Percentiles rank a stretch among this genome's conserved stretches.
phyloP scores from a whole-genome alignment of 2,888 invertebrate species.

The Parnassius smintheus region DNA sequence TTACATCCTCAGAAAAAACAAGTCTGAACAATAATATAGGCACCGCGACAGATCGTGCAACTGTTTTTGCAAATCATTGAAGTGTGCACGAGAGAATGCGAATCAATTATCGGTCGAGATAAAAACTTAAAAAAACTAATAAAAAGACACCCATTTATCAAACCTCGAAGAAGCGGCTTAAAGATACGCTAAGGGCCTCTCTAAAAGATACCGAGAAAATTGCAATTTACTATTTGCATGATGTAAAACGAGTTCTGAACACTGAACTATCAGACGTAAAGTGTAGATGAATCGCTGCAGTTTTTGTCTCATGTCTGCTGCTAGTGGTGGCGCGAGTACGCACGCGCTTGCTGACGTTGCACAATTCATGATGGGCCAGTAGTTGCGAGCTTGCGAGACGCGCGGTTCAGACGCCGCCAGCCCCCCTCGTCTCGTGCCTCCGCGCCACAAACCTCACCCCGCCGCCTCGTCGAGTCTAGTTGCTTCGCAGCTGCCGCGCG shows the following conservation, averaged over 20 bases:
- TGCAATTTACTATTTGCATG: slow-evolving; percentile 33
- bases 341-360: slow-evolving; percentile 73
- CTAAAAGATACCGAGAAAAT: slow-evolving; percentile 29
- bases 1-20: slow-evolving; percentile 21
- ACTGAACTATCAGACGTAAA: slow-evolving; percentile 42
- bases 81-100: slow-evolving; percentile 33
- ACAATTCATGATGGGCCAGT: slow-evolving; percentile 63
- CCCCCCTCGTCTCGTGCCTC: slow-evolving; percentile 54
- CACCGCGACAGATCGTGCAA: slow-evolving; percentile 11
- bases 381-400: slow-evolving; percentile 39
- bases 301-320: slow-evolving; percentile 41
- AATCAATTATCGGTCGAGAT: slow-evolving; percentile 35
- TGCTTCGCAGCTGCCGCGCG: slow-evolving; percentile 78
- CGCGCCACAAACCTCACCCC: slow-evolving; percentile 38
- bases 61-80: slow-evolving; percentile 39
- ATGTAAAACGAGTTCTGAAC: slow-evolving; percentile 36
- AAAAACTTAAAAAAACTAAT: slow-evolving; percentile 22
- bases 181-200: slow-evolving; percentile 30
- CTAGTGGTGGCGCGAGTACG: slow-evolving; percentile 46
- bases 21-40: slow-evolving; percentile 13
- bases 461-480: slow-evolving; percentile 46
- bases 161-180: slow-evolving; percentile 11
- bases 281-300: slow-evolving; percentile 37
- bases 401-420: slow-evolving; percentile 55
- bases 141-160: slow-evolving; percentile 20